A percentile compares a stretch with the other conserved stretches of the same genome.
Conservation (phyloP, 2,888 invertebrate species). For the Polydrusus pterygomalis region DNA sequence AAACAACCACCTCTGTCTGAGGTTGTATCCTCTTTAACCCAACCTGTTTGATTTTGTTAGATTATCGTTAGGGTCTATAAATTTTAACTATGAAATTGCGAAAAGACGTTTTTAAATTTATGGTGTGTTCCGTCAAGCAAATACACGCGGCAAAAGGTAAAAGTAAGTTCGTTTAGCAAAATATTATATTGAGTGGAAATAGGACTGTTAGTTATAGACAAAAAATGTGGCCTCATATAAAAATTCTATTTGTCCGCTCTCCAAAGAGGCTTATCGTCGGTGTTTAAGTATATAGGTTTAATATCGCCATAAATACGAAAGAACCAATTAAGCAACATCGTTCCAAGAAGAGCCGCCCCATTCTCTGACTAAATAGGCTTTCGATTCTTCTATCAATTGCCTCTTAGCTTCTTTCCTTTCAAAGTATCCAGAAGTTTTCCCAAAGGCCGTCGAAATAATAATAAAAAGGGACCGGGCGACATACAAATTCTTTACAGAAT, state of each 20-base stretch:
- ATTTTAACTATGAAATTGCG: slow-evolving; percentile 31
- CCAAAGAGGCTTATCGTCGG: neutral
- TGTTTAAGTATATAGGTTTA: neutral
- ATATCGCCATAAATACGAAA: slow-evolving; percentile 16
- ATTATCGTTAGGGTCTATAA: slow-evolving; percentile 32
- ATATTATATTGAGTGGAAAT: no score
- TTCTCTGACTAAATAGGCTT: slow-evolving; percentile 26
- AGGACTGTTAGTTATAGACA: no score
- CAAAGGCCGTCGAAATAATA: slow-evolving; percentile 21
- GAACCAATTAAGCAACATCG: slow-evolving; percentile 15
- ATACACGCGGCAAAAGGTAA: no score
- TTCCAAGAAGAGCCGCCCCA: neutral
- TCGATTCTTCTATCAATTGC: slow-evolving; percentile 27
- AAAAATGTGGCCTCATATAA: no score
- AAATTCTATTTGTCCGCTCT: no score
- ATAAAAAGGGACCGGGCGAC: slow-evolving; percentile 16
- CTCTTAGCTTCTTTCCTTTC: slow-evolving; percentile 28
- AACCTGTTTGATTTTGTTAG: slow-evolving; percentile 54
- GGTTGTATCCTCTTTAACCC: slow-evolving; percentile 43
- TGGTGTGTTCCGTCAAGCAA: neutral
- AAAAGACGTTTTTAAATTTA: slow-evolving; percentile 15
- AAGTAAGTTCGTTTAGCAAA: no score
- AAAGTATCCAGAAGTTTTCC: slow-evolving; percentile 24
- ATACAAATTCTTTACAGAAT: slow-evolving; percentile 24
- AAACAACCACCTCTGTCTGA: slow-evolving; percentile 45